A percentile compares a stretch with the other conserved stretches of the same genome.
phyloP scores from a whole-genome alignment of 2,888 invertebrate genomes.

The Phaonia tiefii region DNA sequence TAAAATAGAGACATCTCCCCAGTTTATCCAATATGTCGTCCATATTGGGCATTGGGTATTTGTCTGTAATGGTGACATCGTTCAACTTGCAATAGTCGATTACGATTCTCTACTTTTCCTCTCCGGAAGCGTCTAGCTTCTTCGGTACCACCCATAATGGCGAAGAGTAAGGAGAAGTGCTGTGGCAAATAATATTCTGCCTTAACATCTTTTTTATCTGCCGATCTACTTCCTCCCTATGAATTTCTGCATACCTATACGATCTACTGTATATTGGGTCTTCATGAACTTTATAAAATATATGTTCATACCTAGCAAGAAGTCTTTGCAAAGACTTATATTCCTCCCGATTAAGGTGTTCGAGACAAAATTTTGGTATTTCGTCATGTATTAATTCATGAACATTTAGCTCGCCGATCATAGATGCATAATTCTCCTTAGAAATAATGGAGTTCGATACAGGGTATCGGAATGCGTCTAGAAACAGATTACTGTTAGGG shows the following conservation, averaged over 20 bases:
- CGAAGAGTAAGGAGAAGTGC: conserved; percentile 34
- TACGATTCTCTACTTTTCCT: conserved; percentile 21
- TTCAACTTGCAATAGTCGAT: conserved; percentile 26
- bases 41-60: conserved; percentile 40
- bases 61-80: conserved; percentile 19
- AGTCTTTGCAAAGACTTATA: no score
- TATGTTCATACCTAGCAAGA: no score
- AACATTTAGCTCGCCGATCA: no score
- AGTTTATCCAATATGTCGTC: background rate
- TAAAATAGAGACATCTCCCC: conserved; percentile 8
- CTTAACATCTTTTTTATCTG: conserved; percentile 41
- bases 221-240: conserved; percentile 30
- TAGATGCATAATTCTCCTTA: no score
- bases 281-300: conserved; percentile 33
- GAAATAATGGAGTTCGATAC: no score
- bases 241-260: conserved; percentile 36
- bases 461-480: no score
- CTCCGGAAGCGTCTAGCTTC: conserved; percentile 10
- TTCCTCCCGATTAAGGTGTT: no score
- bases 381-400: no score
- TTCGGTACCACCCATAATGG: conserved; percentile 17
- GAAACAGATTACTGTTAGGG: no score
- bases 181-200: conserved; percentile 31
- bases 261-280: conserved; percentile 38
- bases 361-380: no score